Evolutionary conservation across 2,888 invertebrate species (phyloP), one percentile per base, ranked within the genome.

Genomic region (Agonopterix arenella): DNA sequence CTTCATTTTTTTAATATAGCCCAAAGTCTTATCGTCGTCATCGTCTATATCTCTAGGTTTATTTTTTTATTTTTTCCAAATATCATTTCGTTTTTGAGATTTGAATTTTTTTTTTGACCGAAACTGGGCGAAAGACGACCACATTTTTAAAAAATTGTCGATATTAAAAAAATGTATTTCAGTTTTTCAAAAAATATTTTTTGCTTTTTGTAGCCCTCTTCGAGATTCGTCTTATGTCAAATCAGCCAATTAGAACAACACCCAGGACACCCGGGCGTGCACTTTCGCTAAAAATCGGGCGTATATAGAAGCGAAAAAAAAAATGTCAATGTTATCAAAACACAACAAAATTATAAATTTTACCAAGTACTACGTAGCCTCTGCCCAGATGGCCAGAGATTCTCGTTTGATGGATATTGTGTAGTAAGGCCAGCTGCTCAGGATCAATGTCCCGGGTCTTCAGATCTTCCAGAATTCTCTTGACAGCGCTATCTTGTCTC

Each of bases 311-410:
- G 10, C 37, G 8, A 10, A 1, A 37, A 37, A 37, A 37, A 37
- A 37, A 37, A 37, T 37, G 1, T 10, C 10, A 8, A 8, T 1
- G 37, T 37, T 9, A 9, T 2, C 11, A 11, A 13, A n/a, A 11
- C 5, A 28, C 28, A 28, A 28, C 28, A 28, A 28, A 5, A 7
- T 5, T 13, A 28, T 28, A 28, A 5, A 28, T 1, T 28, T 28
- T 42, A 51, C 49, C 75, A 1, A 88, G 62, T 49, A 94, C 69
- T 7, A 90, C 77, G 66, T 89, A 93, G 1, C 94, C 94, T 57
- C 94, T 79, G 66, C 90, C 92, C 10, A 92, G 89, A 67, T 93
- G 93, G 0, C 91, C 90, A 51, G 78, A 60, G 49, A 91, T 90
- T n/a, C 85, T 80, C 47, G 70, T 74, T 7, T 81, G 68, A 58